Percentiles rank a stretch among this genome's conserved stretches.
These are phyloP conservation scores for Gambelia wislizenii DNA, from an alignment of 2,797 vertebrate species.

Conservation along the genomic window DNA sequence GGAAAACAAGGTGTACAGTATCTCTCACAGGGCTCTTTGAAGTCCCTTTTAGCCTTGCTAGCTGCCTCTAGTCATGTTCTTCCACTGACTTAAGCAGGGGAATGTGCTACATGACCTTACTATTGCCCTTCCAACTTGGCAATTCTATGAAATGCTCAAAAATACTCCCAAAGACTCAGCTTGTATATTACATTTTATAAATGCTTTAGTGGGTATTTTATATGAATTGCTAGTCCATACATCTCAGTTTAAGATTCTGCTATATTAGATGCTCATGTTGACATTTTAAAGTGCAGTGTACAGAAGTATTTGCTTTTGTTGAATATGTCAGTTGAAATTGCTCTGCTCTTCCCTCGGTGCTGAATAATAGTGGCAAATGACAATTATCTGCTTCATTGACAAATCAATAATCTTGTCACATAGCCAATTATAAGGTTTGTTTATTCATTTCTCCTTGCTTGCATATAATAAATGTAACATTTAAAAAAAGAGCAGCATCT, in stretches of 20 bases:
- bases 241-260: conserved; percentile 31
- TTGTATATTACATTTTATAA: conserved; percentile 1
- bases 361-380: neutral
- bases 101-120: neutral
- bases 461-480: conserved; percentile 1
- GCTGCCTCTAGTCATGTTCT: neutral
- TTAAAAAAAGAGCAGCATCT: neutral
- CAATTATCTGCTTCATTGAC: neutral
- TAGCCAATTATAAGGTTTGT: conserved; percentile 18
- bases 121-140: too few relatives aligned
- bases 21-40: neutral
- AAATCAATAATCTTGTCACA: neutral
- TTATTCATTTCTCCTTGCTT: conserved; percentile 35
- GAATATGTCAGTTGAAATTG: neutral
- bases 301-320: conserved; percentile 19
- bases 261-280: neutral
- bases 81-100: neutral
- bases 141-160: neutral
- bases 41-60: neutral
- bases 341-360: neutral
- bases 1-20: neutral
- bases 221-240: conserved; percentile 24
- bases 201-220: conserved; percentile 3
- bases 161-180: conserved; percentile 26
- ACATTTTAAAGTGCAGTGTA: conserved; percentile 36